Conservation (phyloP, 2,888 invertebrate species). For the Empis livida region DNA sequence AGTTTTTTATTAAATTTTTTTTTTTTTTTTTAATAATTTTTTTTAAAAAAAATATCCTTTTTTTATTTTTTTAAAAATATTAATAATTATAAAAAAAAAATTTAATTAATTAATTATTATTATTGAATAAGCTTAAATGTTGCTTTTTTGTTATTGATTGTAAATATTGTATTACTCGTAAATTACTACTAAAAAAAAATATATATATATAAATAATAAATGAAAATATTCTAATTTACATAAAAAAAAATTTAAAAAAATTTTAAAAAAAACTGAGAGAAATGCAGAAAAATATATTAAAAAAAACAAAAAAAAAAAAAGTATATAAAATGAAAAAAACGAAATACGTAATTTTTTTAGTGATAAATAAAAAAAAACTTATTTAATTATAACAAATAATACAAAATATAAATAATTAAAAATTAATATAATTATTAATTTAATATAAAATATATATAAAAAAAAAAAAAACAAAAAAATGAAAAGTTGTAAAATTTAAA, state of each 20-base stretch:
- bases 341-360: conserved; percentile 3
- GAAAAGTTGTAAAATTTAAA: not conserved
- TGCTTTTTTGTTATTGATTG: conserved; percentile 2
- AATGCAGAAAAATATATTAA: not conserved
- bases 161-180: not conserved
- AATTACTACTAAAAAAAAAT: not conserved
- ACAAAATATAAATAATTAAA: not conserved
- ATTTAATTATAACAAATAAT: not conserved
- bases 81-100: no score
- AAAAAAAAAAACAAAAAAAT: not conserved
- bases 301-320: not conserved
- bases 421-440: not conserved
- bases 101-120: no score
- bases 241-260: no score
- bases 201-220: not conserved
- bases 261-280: no score
- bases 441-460: no score
- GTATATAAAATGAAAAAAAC: not conserved
- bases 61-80: no score
- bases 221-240: no score
- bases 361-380: not conserved
- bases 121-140: not conserved
- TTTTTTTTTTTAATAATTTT: conserved; percentile 1
- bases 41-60: no score
- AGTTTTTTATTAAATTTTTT: not conserved